Percentiles rank a stretch among this genome's conserved stretches.
Evolutionary conservation across 2,113 vertebrate genomes (phyloP).

Genomic region (Eulemur rufifrons): DNA sequence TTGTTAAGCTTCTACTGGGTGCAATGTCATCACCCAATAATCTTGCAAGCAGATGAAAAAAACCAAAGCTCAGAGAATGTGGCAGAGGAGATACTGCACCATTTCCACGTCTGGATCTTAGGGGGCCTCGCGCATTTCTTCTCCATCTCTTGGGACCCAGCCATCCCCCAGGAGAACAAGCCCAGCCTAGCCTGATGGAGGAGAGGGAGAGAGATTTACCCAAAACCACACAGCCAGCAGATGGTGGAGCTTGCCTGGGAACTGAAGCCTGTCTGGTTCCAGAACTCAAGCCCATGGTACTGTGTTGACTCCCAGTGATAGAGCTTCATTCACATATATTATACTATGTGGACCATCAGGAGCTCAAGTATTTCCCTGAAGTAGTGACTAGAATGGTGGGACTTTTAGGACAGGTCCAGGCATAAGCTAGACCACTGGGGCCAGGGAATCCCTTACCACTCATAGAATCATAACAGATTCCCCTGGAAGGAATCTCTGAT

Average conservation of each 20-base stretch:
- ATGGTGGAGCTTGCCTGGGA: neutral
- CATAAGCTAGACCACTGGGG: neutral
- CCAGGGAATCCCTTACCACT: neutral
- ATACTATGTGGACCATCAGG: neutral
- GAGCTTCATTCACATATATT: neutral
- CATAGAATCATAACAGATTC: neutral
- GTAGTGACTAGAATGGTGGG: fast-evolving
- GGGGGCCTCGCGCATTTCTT: neutral
- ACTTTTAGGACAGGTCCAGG: neutral
- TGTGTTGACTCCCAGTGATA: too few species aligned
- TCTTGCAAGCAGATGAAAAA: neutral
- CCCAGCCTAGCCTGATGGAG: neutral
- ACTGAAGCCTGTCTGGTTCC: neutral
- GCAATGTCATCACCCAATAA: neutral
- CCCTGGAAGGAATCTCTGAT: neutral
- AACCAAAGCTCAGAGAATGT: neutral
- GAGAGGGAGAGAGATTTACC: fast-evolving
- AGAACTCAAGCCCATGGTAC: neutral
- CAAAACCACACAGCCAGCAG: neutral
- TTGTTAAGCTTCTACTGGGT: neutral
- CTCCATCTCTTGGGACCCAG: neutral
- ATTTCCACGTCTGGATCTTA: neutral
- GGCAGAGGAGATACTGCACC: fast-evolving
- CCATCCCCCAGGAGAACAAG: neutral
- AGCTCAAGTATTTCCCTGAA: neutral